These are phyloP conservation scores for Lycaon pictus DNA, from an alignment of 2,113 vertebrate species.

Conservation along the genomic window DNA sequence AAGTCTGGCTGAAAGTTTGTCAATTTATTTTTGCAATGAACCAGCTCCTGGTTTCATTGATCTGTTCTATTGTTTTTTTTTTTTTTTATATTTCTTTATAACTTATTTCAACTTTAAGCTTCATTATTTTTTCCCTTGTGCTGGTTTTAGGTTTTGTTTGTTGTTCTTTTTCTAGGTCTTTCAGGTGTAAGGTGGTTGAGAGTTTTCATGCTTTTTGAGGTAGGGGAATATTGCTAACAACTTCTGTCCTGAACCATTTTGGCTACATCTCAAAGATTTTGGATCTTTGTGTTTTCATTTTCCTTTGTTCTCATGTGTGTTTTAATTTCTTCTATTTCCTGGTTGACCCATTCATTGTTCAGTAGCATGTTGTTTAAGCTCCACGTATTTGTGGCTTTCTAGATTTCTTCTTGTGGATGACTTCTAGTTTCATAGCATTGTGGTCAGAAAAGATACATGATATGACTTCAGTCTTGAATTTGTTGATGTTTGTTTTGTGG, in stretches of 20 bases:
- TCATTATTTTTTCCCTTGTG: neutral
- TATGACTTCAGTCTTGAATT: neutral
- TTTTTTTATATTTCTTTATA: neutral
- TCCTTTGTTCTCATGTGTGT: neutral
- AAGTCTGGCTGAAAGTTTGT: neutral
- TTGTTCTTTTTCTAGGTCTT: neutral
- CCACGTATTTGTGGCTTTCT: neutral
- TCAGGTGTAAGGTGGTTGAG: neutral
- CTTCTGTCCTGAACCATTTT: neutral
- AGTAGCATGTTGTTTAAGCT: neutral
- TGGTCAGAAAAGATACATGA: neutral
- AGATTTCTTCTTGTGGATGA: neutral
- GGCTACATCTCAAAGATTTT: neutral
- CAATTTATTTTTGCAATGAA: neutral
- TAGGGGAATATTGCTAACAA: neutral
- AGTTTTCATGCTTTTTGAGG: neutral
- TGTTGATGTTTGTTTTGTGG: neutral
- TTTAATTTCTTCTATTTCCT: neutral
- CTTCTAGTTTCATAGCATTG: neutral
- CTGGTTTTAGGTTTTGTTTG: neutral
- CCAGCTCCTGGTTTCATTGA: neutral
- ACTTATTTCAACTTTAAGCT: neutral
- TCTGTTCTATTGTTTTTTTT: neutral
- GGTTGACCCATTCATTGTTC: neutral
- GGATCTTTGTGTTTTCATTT: neutral